Evolutionary conservation across 2,888 invertebrate genomes (phyloP).

Genomic region (Tinea semifulvella): DNA sequence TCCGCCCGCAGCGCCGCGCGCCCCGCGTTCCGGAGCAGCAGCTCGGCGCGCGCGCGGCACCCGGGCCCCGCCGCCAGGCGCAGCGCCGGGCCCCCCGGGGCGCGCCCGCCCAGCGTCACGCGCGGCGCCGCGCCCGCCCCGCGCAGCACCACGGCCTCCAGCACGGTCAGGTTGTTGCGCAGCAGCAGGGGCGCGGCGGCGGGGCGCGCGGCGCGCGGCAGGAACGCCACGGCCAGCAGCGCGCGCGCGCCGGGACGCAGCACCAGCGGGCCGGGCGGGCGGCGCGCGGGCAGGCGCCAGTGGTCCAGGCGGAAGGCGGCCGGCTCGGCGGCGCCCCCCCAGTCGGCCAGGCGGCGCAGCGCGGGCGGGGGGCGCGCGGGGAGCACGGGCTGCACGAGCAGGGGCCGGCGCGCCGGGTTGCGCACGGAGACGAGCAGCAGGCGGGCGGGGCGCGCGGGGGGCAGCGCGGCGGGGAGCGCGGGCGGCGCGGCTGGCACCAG

Average conservation of each 20-base stretch:
- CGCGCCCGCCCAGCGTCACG: constrained; percentile 89
- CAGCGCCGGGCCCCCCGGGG: constrained; percentile 65
- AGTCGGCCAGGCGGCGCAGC: constrained; percentile 4
- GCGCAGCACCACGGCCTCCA: constrained; percentile 84
- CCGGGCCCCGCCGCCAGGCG: not conserved
- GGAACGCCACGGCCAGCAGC: not conserved
- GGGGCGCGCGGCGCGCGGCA: constrained; percentile 17
- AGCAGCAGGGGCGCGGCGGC: not conserved
- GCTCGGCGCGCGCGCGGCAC: not conserved
- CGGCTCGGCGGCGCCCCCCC: constrained; percentile 15
- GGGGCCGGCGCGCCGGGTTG: constrained; percentile 75
- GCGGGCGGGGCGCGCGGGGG: constrained; percentile 53
- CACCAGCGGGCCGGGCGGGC: constrained; percentile 16
- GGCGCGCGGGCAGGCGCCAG: constrained; percentile 28
- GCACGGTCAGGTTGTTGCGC: constrained; percentile 90
- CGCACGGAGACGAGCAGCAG: constrained; percentile 71
- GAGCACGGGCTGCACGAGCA: constrained; percentile 70
- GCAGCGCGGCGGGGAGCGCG: constrained; percentile 32
- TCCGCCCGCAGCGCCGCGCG: not conserved
- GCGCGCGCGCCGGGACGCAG: constrained; percentile 2
- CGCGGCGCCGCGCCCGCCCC: constrained; percentile 88
- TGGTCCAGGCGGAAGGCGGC: constrained; percentile 27
- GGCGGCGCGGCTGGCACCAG: constrained; percentile 21
- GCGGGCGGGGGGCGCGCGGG: constrained; percentile 2
- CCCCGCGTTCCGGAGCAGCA: not conserved